A percentile compares a stretch with the other conserved stretches of the same genome.
These are phyloP conservation scores for Lanistes nyassanus DNA, from an alignment of 1,140 invertebrate genomes.

Conservation along the genomic window DNA sequence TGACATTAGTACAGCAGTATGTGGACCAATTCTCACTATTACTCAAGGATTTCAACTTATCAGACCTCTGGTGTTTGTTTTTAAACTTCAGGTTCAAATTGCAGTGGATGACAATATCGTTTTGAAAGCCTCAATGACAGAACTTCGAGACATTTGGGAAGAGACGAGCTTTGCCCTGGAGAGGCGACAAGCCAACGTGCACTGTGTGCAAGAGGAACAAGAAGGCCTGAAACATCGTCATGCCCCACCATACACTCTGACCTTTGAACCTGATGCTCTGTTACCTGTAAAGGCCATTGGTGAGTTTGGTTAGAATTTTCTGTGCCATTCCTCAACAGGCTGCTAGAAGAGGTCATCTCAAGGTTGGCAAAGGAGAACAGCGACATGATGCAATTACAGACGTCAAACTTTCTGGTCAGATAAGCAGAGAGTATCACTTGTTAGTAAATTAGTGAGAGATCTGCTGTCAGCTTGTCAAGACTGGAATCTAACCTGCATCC, in stretches of 20 bases:
- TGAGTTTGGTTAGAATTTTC: neutral
- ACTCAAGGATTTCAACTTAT: too few relatives aligned
- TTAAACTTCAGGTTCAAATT: conserved; percentile 70
- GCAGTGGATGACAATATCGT: conserved; percentile 73
- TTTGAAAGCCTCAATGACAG: conserved; percentile 74
- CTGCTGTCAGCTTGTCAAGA: too few relatives aligned
- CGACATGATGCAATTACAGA: too few relatives aligned
- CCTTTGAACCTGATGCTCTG: conserved; percentile 68
- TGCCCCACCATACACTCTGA: conserved; percentile 70
- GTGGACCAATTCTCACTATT: too few relatives aligned
- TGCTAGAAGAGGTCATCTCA: too few relatives aligned
- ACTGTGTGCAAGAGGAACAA: conserved; percentile 83
- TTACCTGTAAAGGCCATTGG: conserved; percentile 9
- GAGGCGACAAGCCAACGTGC: conserved; percentile 80
- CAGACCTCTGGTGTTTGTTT: neutral
- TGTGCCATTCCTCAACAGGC: neutral
- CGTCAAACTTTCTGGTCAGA: too few relatives aligned
- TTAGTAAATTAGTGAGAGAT: too few relatives aligned
- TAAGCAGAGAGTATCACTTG: too few relatives aligned
- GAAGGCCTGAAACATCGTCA: conserved; percentile 69
- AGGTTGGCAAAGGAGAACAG: too few relatives aligned
- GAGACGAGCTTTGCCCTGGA: conserved; percentile 94
- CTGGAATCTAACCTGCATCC: too few relatives aligned
- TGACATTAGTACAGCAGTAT: too few relatives aligned
- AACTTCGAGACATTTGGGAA: conserved; percentile 88